Evolutionary conservation across 30 jellyfish, hydroid and myxozoan genomes (phyloP).

Genomic region (Clytia hemisphaerica): DNA sequence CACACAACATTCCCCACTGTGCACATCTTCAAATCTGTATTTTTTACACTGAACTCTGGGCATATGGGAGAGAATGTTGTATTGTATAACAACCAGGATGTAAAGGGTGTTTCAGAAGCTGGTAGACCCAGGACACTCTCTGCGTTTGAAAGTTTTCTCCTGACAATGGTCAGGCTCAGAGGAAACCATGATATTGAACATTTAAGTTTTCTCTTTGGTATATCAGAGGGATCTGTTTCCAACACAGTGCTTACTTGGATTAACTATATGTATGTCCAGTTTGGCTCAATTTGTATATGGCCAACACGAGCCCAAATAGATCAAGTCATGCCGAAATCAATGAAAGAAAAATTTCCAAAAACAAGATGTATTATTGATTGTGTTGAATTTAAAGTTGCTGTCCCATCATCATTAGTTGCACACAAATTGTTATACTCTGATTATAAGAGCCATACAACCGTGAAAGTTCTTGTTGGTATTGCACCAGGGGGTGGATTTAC

Average conservation of each 20-base stretch:
- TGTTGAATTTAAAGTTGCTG: slow-evolving; percentile 2
- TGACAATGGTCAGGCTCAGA: neutral
- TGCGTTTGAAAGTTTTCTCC: neutral
- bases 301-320: neutral
- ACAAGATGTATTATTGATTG: neutral
- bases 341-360: neutral
- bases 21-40: neutral
- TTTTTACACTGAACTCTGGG: neutral
- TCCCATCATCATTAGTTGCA: too few species aligned
- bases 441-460: too few species aligned
- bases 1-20: neutral
- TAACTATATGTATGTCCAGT: neutral
- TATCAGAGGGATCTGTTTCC: neutral
- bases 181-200: neutral
- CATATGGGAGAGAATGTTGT: neutral
- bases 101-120: neutral
- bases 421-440: too few species aligned
- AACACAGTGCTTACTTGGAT: neutral
- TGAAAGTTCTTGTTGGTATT: too few species aligned
- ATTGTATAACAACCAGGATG: neutral
- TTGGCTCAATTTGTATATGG: neutral
- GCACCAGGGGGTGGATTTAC: slow-evolving; percentile 46
- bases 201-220: neutral
- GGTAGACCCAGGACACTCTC: neutral
- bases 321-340: neutral